A percentile compares a stretch with the other conserved stretches of the same genome.
These are phyloP conservation scores for Coelinius sp. DNA, from an alignment of 2,888 invertebrate genomes.

Conservation along the genomic window DNA sequence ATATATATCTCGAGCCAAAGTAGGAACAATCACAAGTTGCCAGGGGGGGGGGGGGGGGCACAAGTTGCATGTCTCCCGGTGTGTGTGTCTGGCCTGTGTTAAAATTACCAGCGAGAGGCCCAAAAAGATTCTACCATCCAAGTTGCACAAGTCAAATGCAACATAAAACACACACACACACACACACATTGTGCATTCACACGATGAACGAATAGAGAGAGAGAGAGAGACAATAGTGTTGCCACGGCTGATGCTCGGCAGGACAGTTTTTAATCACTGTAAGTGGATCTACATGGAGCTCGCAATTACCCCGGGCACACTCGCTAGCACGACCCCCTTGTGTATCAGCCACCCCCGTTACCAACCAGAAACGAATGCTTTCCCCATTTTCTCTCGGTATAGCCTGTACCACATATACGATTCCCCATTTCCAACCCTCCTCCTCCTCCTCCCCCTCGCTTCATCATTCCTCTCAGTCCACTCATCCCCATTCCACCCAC, in stretches of 20 bases:
- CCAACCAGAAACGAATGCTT: conserved; percentile 51
- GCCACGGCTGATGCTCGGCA: conserved; percentile 57
- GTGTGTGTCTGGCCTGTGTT: conserved; percentile 14
- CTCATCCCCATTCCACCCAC: conserved; percentile 25
- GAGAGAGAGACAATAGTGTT: conserved; percentile 6
- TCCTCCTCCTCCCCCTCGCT: conserved; percentile 28
- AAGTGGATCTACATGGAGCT: conserved; percentile 71
- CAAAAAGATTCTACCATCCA: conserved; percentile 1
- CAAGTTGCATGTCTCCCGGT: background rate
- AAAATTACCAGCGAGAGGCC: conserved; percentile 1
- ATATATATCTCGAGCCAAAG: background rate
- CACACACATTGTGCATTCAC: background rate
- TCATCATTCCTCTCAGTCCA: conserved; percentile 43
- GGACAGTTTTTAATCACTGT: conserved; percentile 72
- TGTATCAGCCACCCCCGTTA: conserved; percentile 59
- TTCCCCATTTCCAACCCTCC: conserved; percentile 25
- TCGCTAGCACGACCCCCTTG: conserved; percentile 62
- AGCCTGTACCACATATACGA: background rate
- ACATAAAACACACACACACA: background rate
- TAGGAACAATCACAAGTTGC: conserved; percentile 13
- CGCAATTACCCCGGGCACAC: conserved; percentile 68
- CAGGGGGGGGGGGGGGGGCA: background rate
- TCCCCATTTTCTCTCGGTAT: conserved; percentile 50
- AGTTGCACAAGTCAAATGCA: conserved; percentile 1
- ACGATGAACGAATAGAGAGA: conserved; percentile 2